Percentiles rank a stretch among this genome's conserved stretches.
Evolutionary conservation across 2,797 vertebrate species (phyloP).

Genomic region (Apogon hyalosoma): DNA sequence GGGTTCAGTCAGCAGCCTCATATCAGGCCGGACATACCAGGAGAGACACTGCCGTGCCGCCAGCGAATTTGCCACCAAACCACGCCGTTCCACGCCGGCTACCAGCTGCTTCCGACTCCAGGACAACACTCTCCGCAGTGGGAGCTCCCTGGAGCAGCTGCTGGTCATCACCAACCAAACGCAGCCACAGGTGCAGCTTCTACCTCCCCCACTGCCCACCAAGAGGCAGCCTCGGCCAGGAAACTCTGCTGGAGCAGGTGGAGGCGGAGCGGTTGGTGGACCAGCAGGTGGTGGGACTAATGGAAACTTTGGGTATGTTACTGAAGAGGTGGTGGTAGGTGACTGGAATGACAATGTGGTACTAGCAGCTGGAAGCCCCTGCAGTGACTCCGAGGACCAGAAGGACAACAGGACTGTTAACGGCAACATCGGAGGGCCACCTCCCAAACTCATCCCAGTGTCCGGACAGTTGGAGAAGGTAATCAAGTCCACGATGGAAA

Average conservation of each 20-base stretch:
- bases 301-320: constrained; percentile 84
- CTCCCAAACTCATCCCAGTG: constrained; percentile 96
- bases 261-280: constrained; percentile 25
- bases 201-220: constrained; percentile 83
- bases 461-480: constrained; percentile 98
- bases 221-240: constrained; percentile 85
- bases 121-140: constrained; percentile 81
- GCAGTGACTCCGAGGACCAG: constrained; percentile 90
- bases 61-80: constrained; percentile 81
- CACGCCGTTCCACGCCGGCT: constrained; percentile 83
- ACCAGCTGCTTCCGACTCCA: constrained; percentile 88
- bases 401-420: constrained; percentile 85
- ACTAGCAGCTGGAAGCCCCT: constrained; percentile 85
- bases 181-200: constrained; percentile 63
- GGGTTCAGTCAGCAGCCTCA: constrained; percentile 97
- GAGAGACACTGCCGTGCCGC: constrained; percentile 85
- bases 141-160: constrained; percentile 88
- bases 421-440: constrained; percentile 91
- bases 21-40: constrained; percentile 91
- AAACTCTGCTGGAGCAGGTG: constrained; percentile 51
- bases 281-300: constrained; percentile 56
- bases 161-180: constrained; percentile 82
- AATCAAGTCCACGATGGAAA: constrained; percentile 32
- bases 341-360: constrained; percentile 89
- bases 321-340: constrained; percentile 86